A percentile compares a stretch with the other conserved stretches of the same genome.
Evolutionary conservation across 1,140 invertebrate species (phyloP).

Genomic region (Nasonia giraulti): DNA sequence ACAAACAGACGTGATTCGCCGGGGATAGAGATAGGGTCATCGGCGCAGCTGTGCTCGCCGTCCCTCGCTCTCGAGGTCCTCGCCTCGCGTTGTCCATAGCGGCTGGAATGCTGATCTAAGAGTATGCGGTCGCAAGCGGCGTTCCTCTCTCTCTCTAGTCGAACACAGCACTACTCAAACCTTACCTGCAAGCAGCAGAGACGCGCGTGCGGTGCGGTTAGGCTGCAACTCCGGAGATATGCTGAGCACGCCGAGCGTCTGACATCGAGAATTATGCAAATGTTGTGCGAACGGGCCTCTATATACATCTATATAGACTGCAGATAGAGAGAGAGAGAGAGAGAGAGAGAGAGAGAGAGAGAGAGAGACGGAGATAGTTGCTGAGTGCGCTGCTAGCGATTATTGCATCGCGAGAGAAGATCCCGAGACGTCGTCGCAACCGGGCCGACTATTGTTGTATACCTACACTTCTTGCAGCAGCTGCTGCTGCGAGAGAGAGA

Average conservation of each 20-base stretch:
- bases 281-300: slow-evolving; percentile 49
- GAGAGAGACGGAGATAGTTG: slow-evolving; percentile 23
- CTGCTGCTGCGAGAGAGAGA: no score
- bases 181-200: not conserved
- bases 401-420: slow-evolving; percentile 44
- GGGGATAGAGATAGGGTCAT: not conserved
- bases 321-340: not conserved
- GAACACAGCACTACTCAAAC: no score
- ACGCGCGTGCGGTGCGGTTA: slow-evolving; percentile 19
- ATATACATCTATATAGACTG: no score
- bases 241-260: slow-evolving; percentile 54
- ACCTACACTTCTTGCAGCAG: not conserved
- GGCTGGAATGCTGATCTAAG: slow-evolving; percentile 56
- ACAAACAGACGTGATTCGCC: not conserved
- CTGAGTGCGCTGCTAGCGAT: slow-evolving; percentile 54
- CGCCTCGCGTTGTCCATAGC: not conserved
- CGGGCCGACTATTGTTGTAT: slow-evolving; percentile 15
- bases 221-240: slow-evolving; percentile 52
- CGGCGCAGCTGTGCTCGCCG: not conserved
- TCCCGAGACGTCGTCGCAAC: not conserved
- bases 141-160: not conserved
- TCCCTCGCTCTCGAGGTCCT: not conserved
- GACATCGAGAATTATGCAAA: slow-evolving; percentile 59
- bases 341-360: not conserved
- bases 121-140: slow-evolving; percentile 48